Base-by-base conservation (phyloP, 2,113 vertebrate genomes). In the Myotis yumanensis region DNA sequence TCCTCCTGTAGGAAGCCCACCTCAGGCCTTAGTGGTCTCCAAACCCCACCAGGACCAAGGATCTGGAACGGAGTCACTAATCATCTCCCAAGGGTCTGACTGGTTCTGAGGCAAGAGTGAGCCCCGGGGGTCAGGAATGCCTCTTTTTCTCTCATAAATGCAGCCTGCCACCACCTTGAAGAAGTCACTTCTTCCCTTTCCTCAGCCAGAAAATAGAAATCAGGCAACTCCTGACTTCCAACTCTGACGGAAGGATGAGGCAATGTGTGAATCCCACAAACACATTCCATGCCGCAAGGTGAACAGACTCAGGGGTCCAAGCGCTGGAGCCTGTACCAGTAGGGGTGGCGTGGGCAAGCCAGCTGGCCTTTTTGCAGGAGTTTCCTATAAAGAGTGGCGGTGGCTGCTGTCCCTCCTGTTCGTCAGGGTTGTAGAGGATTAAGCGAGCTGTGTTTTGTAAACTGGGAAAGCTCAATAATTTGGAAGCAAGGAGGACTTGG, bases 101-200 rank as follows among this genome's bases (percentile, higher is more conserved):
- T 18, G 30, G 35, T n/a, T 37, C 52, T 48, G 16, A 22, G 76
- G 54, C 2, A 3, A 64, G 11, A 11, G 28, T 11, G 40, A 59
- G 28, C 28, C 64, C 37, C 25, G 30, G 0, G 15, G 88, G 46
- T 54, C 85, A 76, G 48, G 81, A 17, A 5, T 0, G 0, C 43
- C 68, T 69, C 57, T 11, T 79, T 52, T 20, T 69, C 57, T 43
- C 59, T 66, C 72, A 40, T 1, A 5, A 79, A 32, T 15, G 8
- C 11, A 54, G 75, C 16, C 43, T 43, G n/a, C 66, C 4, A 10
- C 57, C 66, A 32, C 62, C n/a, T 15, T 59, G 30, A 54, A 72
- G 54, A 87, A 68, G 25, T 37, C 28, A 25, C 77, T 54, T 73
- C 35, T 90, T 87, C 35, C 72, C 73, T 86, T 28, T 91, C 52